A percentile compares a stretch with the other conserved stretches of the same genome.
phyloP scores from a whole-genome alignment of 2,888 invertebrate genomes.

The Andrena dorsata region DNA sequence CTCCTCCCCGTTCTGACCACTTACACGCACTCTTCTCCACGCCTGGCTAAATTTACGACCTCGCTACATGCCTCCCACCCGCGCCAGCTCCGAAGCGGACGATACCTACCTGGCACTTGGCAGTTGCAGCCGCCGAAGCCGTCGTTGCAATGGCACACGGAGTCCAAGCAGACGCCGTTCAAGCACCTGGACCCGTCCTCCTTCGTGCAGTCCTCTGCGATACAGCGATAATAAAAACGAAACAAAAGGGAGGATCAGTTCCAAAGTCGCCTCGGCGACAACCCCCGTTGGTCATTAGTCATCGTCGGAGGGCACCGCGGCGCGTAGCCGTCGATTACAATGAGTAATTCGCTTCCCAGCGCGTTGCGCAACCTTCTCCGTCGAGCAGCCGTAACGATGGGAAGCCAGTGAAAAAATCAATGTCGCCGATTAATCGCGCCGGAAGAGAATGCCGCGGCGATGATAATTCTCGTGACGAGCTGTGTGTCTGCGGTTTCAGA shows the following conservation, averaged over 20 bases:
- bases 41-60: conserved; percentile 2
- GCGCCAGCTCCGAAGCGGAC: background rate
- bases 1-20: background rate
- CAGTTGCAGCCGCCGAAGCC: conserved; percentile 98
- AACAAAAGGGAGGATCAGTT: conserved; percentile 29
- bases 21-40: conserved; percentile 8
- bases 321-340: conserved; percentile 51
- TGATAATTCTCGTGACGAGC: conserved; percentile 15
- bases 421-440: conserved; percentile 46
- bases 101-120: conserved; percentile 93
- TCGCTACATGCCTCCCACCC: background rate
- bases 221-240: conserved; percentile 6
- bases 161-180: conserved; percentile 96
- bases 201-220: conserved; percentile 95
- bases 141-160: conserved; percentile 98
- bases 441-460: conserved; percentile 38
- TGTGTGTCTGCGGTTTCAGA: too few relatives aligned
- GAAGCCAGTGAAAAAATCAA: conserved; percentile 56
- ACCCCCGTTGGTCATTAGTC: conserved; percentile 47
- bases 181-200: conserved; percentile 95
- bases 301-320: conserved; percentile 16
- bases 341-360: conserved; percentile 43
- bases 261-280: conserved; percentile 6
- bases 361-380: conserved; percentile 42
- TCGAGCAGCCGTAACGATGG: conserved; percentile 8